Evolutionary conservation across 2,888 invertebrate species (phyloP).

Genomic region (Scrobipalpa costella): DNA sequence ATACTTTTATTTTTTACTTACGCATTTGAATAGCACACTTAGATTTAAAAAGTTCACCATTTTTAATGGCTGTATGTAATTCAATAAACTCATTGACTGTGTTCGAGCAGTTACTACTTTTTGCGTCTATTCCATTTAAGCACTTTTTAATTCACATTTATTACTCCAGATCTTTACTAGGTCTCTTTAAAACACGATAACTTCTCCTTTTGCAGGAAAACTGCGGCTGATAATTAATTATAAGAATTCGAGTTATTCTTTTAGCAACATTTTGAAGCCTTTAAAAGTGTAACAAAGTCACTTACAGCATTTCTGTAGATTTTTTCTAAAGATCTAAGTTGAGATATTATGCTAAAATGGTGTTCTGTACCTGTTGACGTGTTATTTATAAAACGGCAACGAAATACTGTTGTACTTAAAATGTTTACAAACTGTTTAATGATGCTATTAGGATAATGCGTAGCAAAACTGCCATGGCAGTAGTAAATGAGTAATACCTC

Average conservation of each 20-base stretch:
- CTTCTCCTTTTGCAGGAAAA: slow-evolving; percentile 33
- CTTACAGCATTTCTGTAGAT: slow-evolving; percentile 29
- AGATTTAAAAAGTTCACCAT: not conserved
- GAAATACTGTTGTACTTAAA: no score
- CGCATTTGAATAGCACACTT: no score
- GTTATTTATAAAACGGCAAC: not conserved
- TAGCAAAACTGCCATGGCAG: no score
- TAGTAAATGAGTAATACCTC: no score
- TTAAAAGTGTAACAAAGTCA: slow-evolving; percentile 18
- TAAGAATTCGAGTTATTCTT: slow-evolving; percentile 35
- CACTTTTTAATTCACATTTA: slow-evolving; percentile 28
- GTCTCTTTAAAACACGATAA: slow-evolving; percentile 28
- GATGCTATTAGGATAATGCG: no score
- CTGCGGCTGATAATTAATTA: slow-evolving; percentile 32
- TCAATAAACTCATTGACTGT: slow-evolving; percentile 23
- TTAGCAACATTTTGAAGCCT: slow-evolving; percentile 26
- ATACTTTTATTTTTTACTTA: no score
- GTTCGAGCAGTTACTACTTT: slow-evolving; percentile 24
- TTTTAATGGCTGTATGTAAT: not conserved
- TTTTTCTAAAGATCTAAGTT: slow-evolving; percentile 14
- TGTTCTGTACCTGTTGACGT: not conserved
- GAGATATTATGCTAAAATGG: not conserved
- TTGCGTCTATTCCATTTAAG: slow-evolving; percentile 28
- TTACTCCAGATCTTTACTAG: slow-evolving; percentile 24
- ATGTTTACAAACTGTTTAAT: no score